phyloP scores from a whole-genome alignment of 2,113 vertebrate species.

The Lontra canadensis region DNA sequence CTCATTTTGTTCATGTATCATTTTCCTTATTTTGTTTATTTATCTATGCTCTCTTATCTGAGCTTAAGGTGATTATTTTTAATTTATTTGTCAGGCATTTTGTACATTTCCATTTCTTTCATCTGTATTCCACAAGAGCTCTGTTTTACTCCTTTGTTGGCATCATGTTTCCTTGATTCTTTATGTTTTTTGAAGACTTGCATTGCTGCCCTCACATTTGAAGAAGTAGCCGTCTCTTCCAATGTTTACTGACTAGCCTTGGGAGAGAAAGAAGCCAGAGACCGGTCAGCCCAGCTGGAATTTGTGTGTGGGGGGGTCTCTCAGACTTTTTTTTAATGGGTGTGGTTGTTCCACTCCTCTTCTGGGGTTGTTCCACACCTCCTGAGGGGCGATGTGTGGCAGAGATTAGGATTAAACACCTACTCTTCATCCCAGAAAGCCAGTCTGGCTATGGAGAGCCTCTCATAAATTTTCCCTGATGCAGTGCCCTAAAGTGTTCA shows the following conservation, averaged over 20 bases:
- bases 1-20: neutral
- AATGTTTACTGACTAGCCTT: neutral
- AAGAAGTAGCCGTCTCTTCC: neutral
- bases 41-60: neutral
- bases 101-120: neutral
- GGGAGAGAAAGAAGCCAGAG: neutral
- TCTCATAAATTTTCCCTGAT: neutral
- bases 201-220: neutral
- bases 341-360: neutral
- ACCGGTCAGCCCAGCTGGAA: neutral
- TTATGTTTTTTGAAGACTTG: neutral
- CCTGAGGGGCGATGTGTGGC: too few relatives aligned
- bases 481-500: neutral
- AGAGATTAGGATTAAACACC: neutral
- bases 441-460: neutral
- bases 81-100: neutral
- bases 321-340: neutral
- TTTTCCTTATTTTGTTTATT: neutral
- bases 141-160: neutral
- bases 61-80: neutral
- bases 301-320: neutral
- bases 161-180: neutral
- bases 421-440: neutral
- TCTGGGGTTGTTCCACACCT: neutral
- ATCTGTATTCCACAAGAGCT: neutral